phyloP scores from a whole-genome alignment of 2,113 vertebrate species.

The Fulmarus glacialis region DNA sequence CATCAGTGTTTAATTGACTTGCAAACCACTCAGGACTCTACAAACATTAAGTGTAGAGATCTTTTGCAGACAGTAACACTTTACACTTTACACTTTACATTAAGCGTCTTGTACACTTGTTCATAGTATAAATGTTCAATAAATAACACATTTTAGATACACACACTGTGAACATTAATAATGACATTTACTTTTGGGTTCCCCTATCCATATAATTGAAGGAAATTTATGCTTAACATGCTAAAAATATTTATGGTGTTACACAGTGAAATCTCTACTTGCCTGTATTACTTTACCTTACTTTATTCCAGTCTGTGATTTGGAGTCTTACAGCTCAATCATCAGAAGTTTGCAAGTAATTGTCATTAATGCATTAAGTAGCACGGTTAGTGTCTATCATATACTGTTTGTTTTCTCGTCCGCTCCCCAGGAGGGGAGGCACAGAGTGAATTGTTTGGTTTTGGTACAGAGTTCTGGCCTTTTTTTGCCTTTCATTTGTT shows the following conservation, averaged over 20 bases:
- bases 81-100: constrained; percentile 18
- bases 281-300: not conserved
- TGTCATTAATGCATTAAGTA: not conserved
- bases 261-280: not conserved
- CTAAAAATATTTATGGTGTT: not conserved
- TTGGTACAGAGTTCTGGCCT: not conserved
- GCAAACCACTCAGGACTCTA: constrained; percentile 51
- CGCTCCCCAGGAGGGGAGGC: not conserved
- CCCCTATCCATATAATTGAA: not conserved
- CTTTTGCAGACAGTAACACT: constrained; percentile 38
- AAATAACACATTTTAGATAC: not conserved
- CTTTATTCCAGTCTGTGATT: not conserved
- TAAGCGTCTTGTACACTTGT: constrained; percentile 17
- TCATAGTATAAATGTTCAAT: not conserved
- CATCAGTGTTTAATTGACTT: constrained; percentile 62
- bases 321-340: not conserved
- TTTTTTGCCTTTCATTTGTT: not conserved
- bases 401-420: not conserved
- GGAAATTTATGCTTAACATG: not conserved
- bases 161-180: not conserved
- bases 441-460: not conserved
- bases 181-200: not conserved
- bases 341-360: not conserved
- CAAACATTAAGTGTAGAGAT: constrained; percentile 39
- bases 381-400: not conserved